Base-by-base conservation (phyloP, 1,140 invertebrate species). In the Drosophila mauritiana region DNA sequence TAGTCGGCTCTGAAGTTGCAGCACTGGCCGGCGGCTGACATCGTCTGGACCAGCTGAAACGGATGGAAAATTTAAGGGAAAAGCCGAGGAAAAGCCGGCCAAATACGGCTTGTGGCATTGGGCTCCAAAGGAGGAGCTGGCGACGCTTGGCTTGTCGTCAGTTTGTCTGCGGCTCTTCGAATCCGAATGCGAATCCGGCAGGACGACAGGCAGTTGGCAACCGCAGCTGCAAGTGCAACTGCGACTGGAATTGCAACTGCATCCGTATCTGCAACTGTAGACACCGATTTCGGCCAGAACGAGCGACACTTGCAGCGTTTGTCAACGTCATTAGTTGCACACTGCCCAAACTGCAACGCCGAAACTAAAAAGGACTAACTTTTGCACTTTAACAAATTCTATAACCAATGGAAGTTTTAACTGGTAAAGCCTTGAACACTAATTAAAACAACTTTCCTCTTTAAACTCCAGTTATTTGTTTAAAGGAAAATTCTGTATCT, bases 81-180 rank as follows among this genome's bases (percentile, higher is more conserved):
- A 13, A 48, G 11, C 15, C 1, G 13, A 1, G 61, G 13, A 31
- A 65, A 31, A 13, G n/a, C 13, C 46, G 12, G 15, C 13, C 40
- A 22, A 22, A 46, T 13, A 27, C 15, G 20, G n/a, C 12, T 6
- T 7, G 1, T 15, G 10, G n/a, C 7, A 10, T 12, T 31, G 31
- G 6, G 8, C 34, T 49, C 15, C 20, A 53, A 20, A 43, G 63
- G 25, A 40, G 27, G n/a, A 22, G 13, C 43, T 55, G 79, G 79
- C 79, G 79, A 69, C 80, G 43, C 54, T 65, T 48, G 45, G 58
- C 46, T 42, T 48, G 78, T 63, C 79, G 75, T 62, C 83, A 69
- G 58, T 46, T n/a, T 85, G 81, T 80, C 81, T 86, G 72, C 43
- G 51, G 42, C 39, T 49, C 22, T 31, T 25, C 49, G 78, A 62